Base-by-base conservation (phyloP, 2,888 invertebrate species). In the Drosophila tanythrix region DNA sequence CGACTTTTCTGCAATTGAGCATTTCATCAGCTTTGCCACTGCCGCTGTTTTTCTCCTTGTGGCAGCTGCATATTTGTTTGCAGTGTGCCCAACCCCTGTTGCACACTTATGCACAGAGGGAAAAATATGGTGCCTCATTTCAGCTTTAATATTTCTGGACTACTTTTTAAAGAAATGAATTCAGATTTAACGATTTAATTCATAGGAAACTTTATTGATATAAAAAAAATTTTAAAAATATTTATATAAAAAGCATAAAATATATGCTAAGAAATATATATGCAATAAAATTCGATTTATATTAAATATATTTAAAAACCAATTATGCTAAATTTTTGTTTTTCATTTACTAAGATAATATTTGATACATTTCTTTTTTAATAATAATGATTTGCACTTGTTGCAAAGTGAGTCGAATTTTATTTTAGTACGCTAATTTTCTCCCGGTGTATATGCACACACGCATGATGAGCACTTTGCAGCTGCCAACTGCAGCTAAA, bases 401-500 rank as follows among this genome's bases (percentile, higher is more conserved):
- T 21, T 21, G 13, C 43, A 7, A 7, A 13, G 21, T 21, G 2
- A 15, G 46, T 46, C 25, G 7, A 4, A 15, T 25, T 46, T 46
- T 15, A 15, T 8, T 15, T 8, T 8, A 46, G 15, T 25, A 2
- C 7, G 15, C 8, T 4, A 4, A 8, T n/a, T 38, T 56, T 56
- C 27, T n/a, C 27, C 4, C 56, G n/a, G 38, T 56, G n/a, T 29
- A 27, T 51, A 59, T 25, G 46, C 48, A 46, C 31, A 64, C 27
- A 56, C 69, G 53, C 57, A 65, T 65, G 62, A 73, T 70, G 56
- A 73, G 62, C 70, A 67, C 78, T 81, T 70, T 70, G 53, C 89
- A 81, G 89, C 87, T 83, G 88, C 89, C 89, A 83, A 73, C 87
- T 64, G 82, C 76, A 78, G 66, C 74, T 73, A 81, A 82, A 79